These are phyloP conservation scores for Cephalopterus ornatus DNA, from an alignment of 2,113 vertebrate genomes.

Conservation along the genomic window DNA sequence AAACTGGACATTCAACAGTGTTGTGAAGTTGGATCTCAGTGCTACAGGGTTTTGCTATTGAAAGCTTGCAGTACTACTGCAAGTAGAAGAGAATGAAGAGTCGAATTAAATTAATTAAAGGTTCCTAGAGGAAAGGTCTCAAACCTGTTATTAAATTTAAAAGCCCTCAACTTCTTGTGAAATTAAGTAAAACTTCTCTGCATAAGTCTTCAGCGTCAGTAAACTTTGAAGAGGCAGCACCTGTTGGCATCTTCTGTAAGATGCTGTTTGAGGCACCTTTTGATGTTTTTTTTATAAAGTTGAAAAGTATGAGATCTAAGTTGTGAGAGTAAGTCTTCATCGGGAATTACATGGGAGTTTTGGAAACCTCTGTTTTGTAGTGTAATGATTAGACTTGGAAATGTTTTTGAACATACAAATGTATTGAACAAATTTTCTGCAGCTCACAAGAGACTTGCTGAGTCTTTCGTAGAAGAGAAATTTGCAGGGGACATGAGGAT, in stretches of 20 bases:
- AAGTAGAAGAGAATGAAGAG: neutral
- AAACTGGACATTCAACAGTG: neutral
- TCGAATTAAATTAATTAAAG: neutral
- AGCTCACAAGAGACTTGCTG: constrained; percentile 76
- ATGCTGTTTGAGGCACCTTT: neutral
- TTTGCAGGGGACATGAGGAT: constrained; percentile 56
- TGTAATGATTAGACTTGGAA: neutral
- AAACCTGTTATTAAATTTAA: neutral
- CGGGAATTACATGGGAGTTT: neutral
- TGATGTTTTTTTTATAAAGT: neutral
- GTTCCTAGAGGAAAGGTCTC: neutral
- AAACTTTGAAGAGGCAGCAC: neutral
- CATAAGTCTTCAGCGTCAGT: neutral
- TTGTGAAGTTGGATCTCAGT: neutral
- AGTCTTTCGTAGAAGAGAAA: constrained; percentile 20
- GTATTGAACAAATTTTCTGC: constrained; percentile 11
- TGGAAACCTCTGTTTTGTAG: neutral
- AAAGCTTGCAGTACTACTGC: neutral
- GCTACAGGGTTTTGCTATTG: neutral
- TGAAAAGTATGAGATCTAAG: neutral
- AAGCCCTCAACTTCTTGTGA: neutral
- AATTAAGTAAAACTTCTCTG: neutral
- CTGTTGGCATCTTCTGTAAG: neutral
- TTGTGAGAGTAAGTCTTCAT: neutral
- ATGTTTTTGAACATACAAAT: neutral